phyloP scores from a whole-genome alignment of 2,888 invertebrate species.

The Melikaiella ostensackeni region DNA sequence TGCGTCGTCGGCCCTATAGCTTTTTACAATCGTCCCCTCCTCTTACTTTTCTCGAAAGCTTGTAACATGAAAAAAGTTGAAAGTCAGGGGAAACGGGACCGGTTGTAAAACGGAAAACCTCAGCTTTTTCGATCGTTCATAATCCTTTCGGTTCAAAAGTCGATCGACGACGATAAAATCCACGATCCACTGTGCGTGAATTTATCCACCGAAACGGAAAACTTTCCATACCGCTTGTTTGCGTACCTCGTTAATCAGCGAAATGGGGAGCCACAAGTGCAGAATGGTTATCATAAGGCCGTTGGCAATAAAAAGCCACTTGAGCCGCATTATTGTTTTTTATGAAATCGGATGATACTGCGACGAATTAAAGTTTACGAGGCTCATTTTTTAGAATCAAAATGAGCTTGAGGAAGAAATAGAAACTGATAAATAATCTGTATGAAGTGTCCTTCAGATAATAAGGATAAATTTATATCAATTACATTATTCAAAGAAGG shows the following conservation, averaged over 20 bases:
- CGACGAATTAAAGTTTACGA: neutral
- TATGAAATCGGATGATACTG: neutral
- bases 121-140: constrained; percentile 37
- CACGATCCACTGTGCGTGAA: neutral
- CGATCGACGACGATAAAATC: constrained; percentile 28
- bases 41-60: constrained; percentile 39
- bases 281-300: neutral
- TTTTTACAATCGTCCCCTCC: constrained; percentile 69
- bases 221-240: neutral
- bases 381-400: neutral
- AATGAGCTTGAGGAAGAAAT: no score
- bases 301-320: neutral
- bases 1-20: constrained; percentile 63
- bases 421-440: neutral
- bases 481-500: no score
- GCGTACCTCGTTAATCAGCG: constrained; percentile 18
- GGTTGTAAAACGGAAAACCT: constrained; percentile 42
- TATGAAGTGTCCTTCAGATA: no score
- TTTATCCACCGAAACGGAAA: neutral
- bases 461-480: no score
- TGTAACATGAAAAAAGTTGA: constrained; percentile 44
- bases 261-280: neutral
- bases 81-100: constrained; percentile 42
- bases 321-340: constrained; percentile 7
- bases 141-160: constrained; percentile 29